phyloP scores from a whole-genome alignment of 1,140 invertebrate species.

The Penaeus chinensis region DNA sequence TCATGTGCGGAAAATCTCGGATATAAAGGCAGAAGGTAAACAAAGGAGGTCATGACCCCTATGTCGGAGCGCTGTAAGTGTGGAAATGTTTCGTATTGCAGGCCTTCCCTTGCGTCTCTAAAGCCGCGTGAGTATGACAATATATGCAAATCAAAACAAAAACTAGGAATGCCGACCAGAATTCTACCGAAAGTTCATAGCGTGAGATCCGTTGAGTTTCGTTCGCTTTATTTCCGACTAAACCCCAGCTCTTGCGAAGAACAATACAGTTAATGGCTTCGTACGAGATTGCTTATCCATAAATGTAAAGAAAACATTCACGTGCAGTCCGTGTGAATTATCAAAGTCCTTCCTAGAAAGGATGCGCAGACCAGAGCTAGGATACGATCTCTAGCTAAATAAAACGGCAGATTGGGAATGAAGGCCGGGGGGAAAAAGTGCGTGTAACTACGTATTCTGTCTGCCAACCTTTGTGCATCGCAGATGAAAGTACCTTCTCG shows the following conservation, averaged over 20 bases:
- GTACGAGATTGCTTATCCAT: too few relatives aligned
- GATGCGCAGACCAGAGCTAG: too few relatives aligned
- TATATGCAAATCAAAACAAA: constrained; percentile 62
- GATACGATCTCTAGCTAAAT: too few relatives aligned
- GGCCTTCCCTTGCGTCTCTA: not conserved
- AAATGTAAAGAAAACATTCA: too few relatives aligned
- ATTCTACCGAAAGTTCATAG: constrained; percentile 56
- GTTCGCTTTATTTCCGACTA: constrained; percentile 25
- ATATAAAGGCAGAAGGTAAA: constrained; percentile 28
- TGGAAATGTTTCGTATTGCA: not conserved
- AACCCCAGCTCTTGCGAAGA: not conserved
- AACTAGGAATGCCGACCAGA: constrained; percentile 58
- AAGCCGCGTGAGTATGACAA: constrained; percentile 41
- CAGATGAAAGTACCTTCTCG: constrained; percentile 7
- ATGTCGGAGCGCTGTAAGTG: constrained; percentile 1
- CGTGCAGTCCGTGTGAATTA: constrained; percentile 2
- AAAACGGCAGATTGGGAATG: too few relatives aligned
- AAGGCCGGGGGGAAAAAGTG: not conserved
- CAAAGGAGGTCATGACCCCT: constrained; percentile 14
- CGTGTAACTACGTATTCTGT: constrained; percentile 5
- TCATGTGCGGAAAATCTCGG: constrained; percentile 29
- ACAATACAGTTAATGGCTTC: not conserved
- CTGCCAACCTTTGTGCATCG: constrained; percentile 17
- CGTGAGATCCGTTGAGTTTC: constrained; percentile 26
- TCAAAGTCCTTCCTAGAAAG: not conserved